These are phyloP conservation scores for Eulemur mongoz DNA, from an alignment of 2,797 vertebrate species.

Conservation along the genomic window DNA sequence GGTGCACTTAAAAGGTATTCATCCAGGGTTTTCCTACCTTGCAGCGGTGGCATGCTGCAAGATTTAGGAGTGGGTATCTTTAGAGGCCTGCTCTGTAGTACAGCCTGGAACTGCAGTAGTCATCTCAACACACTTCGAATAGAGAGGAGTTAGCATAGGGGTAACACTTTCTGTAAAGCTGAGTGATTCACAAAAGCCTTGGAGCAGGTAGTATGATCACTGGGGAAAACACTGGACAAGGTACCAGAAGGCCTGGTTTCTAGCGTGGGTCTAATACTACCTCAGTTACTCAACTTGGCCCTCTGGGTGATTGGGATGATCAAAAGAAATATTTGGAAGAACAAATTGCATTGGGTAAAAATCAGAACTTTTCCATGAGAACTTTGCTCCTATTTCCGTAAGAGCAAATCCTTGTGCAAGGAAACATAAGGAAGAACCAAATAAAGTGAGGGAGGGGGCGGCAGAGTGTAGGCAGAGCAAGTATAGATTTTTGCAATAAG, in stretches of 20 bases:
- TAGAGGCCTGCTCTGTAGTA: not conserved
- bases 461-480: not conserved
- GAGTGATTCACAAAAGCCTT: not conserved
- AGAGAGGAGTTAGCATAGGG: not conserved
- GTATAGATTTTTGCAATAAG: not conserved
- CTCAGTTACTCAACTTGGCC: not conserved
- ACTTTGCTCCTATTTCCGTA: not conserved
- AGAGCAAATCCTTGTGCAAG: not conserved
- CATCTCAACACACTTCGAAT: not conserved
- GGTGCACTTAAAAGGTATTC: not conserved
- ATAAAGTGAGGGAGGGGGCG: not conserved
- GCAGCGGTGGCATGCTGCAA: not conserved
- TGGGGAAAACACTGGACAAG: not conserved
- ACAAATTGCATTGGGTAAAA: not conserved
- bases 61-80: not conserved
- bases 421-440: not conserved
- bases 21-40: not conserved
- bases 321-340: not conserved
- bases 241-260: not conserved
- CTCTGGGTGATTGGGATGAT: not conserved
- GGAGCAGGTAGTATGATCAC: fast-evolving
- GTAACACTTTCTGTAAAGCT: not conserved
- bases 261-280: not conserved
- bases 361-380: not conserved
- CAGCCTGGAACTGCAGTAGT: not conserved